phyloP scores from a whole-genome alignment of 2,113 vertebrate genomes.

The Saguinus midas region DNA sequence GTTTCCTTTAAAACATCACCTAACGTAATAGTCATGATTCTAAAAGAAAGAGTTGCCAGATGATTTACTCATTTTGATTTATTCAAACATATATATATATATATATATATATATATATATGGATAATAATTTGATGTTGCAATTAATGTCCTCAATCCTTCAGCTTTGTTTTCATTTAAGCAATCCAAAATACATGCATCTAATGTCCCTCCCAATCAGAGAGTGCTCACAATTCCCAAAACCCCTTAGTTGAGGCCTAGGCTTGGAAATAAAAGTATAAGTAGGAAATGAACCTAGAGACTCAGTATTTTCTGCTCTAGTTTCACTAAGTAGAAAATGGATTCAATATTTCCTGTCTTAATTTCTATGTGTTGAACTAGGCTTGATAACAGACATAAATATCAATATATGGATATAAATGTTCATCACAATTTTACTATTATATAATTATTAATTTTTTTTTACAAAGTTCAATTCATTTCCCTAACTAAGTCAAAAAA shows the following conservation, averaged over 20 bases:
- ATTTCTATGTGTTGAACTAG: background rate
- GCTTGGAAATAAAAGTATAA: background rate
- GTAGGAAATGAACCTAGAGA: background rate
- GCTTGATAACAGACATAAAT: background rate
- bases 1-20: slow-evolving; percentile 29
- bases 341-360: background rate
- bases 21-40: background rate
- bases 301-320: background rate
- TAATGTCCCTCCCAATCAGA: background rate
- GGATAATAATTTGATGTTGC: slow-evolving; percentile 18
- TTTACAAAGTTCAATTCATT: slow-evolving; percentile 35
- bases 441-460: background rate
- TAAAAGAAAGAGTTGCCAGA: background rate
- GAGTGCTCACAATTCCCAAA: slow-evolving; percentile 4
- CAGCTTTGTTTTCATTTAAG: slow-evolving; percentile 41
- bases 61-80: slow-evolving; percentile 22
- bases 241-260: background rate
- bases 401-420: background rate
- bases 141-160: background rate
- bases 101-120: background rate
- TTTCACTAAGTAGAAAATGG: background rate
- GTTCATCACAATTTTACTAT: slow-evolving; percentile 12
- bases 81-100: background rate
- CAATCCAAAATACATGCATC: background rate
- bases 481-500: background rate